Evolutionary conservation across 2,113 vertebrate species (phyloP).

Genomic region (Danio rerio): DNA sequence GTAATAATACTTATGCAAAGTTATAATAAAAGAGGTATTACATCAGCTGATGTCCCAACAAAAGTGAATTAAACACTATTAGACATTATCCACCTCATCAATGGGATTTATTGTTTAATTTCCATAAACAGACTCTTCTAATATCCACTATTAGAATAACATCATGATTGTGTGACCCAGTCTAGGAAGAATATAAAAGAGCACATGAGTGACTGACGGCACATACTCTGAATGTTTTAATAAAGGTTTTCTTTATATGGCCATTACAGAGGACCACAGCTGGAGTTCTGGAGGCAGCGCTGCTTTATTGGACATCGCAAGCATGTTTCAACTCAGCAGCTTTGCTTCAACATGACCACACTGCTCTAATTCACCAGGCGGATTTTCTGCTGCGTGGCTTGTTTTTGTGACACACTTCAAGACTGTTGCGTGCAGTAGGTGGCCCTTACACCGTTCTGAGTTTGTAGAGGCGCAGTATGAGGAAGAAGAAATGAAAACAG

Average conservation of each 20-base stretch:
- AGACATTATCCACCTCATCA: not conserved
- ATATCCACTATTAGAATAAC: conserved; percentile 1
- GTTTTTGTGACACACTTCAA: conserved; percentile 28
- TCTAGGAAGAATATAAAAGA: conserved; percentile 35
- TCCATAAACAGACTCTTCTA: conserved; percentile 21
- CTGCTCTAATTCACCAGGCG: conserved; percentile 1
- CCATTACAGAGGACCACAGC: conserved; percentile 12
- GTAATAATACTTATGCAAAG: not conserved
- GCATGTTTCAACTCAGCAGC: conserved; percentile 26
- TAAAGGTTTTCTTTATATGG: conserved; percentile 45
- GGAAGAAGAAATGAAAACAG: conserved; percentile 22
- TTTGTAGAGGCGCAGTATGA: conserved; percentile 31
- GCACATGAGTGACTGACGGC: conserved; percentile 28
- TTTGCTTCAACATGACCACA: not conserved
- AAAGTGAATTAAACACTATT: not conserved
- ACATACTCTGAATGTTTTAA: conserved; percentile 10
- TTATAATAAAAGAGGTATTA: not conserved
- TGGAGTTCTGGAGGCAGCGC: conserved; percentile 24
- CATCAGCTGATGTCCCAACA: conserved; percentile 7
- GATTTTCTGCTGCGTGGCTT: conserved; percentile 4
- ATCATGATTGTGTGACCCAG: conserved; percentile 28
- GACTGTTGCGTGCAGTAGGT: conserved; percentile 12
- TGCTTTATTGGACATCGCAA: conserved; percentile 35
- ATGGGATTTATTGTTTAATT: not conserved
- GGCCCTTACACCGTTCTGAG: conserved; percentile 30